Conservation (phyloP, 2,113 vertebrate genomes). For the Microtus richardsoni region DNA sequence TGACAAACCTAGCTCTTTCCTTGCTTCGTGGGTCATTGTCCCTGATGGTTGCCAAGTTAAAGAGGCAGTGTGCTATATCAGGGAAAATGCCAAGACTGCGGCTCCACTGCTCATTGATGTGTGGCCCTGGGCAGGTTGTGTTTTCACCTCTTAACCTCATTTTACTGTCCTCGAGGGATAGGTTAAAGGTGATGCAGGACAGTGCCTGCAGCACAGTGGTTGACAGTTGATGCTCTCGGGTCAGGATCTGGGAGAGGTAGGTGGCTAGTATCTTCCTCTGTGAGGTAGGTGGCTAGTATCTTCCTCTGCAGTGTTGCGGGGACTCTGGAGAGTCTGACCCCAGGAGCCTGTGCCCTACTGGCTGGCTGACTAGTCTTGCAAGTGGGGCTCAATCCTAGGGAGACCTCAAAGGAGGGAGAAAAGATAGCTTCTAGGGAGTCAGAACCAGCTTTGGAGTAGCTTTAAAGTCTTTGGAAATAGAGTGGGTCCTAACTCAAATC, state of each 20-base stretch:
- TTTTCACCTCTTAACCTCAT: background rate
- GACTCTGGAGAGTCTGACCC: background rate
- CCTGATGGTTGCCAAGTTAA: background rate
- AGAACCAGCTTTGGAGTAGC: background rate
- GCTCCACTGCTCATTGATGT: background rate
- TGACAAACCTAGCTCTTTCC: accelerated
- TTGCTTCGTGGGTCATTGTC: background rate
- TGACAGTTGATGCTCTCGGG: accelerated
- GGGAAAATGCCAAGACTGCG: too few species aligned
- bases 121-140: background rate
- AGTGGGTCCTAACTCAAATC: background rate
- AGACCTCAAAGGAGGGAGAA: accelerated
- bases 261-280: background rate
- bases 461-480: background rate
- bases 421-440: background rate
- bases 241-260: background rate
- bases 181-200: accelerated
- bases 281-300: background rate
- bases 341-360: background rate
- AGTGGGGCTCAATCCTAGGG: background rate
- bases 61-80: accelerated
- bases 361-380: background rate
- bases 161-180: background rate
- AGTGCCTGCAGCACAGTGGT: accelerated
- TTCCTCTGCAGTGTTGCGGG: background rate